A percentile compares a stretch with the other conserved stretches of the same genome.
phyloP scores from a whole-genome alignment of 92 coral and sea anemone species.

The Phenganax stokvisi region DNA sequence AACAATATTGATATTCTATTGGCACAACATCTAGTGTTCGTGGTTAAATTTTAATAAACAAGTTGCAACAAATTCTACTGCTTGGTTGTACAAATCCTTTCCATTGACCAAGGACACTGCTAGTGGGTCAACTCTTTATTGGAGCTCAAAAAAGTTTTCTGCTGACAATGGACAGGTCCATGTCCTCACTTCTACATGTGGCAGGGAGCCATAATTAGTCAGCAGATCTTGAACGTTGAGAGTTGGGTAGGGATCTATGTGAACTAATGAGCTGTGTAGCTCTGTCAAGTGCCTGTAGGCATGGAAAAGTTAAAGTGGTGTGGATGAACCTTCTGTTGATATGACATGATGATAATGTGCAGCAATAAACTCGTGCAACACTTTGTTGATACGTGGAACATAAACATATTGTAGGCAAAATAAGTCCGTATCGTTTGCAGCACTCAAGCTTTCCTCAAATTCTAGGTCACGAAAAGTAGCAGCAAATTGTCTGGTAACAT shows the following conservation, averaged over 20 bases:
- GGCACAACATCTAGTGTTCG: background rate
- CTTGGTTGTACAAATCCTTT: slow-evolving; percentile 26
- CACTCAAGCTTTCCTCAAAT: slow-evolving; percentile 39
- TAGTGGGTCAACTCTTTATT: slow-evolving; percentile 33
- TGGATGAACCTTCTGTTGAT: slow-evolving; percentile 46
- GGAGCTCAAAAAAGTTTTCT: slow-evolving; percentile 38
- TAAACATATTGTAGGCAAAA: slow-evolving; percentile 46
- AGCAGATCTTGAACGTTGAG: slow-evolving; percentile 40
- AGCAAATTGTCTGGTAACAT: slow-evolving; percentile 46
- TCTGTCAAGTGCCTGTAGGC: slow-evolving; percentile 43
- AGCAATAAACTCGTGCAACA: slow-evolving; percentile 43
- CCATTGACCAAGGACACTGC: slow-evolving; percentile 31
- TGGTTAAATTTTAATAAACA: slow-evolving; percentile 25
- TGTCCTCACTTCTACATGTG: slow-evolving; percentile 39
- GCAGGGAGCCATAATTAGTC: slow-evolving; percentile 30
- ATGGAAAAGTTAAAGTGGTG: slow-evolving; percentile 50
- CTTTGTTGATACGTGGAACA: slow-evolving; percentile 42
- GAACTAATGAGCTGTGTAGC: slow-evolving; percentile 38
- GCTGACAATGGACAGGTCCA: slow-evolving; percentile 38
- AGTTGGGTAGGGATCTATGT: slow-evolving; percentile 40
- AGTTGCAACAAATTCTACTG: slow-evolving; percentile 24
- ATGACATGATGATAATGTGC: slow-evolving; percentile 45
- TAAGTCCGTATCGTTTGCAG: slow-evolving; percentile 47
- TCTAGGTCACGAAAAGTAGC: slow-evolving; percentile 42
- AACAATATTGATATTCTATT: background rate